Conservation (phyloP, 2,797 vertebrate genomes). For the Tiaroga cobitis region DNA sequence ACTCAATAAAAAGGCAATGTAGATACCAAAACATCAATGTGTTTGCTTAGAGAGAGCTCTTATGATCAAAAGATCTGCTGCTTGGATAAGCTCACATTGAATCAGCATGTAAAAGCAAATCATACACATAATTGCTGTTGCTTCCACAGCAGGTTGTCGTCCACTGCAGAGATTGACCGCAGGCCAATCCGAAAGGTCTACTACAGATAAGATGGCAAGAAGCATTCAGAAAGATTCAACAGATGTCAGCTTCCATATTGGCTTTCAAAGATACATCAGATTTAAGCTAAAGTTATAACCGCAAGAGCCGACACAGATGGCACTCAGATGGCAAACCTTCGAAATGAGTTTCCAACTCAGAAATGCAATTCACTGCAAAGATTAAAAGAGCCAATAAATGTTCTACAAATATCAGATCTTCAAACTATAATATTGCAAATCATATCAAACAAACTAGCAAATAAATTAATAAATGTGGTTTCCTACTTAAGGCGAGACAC, state of each 20-base stretch:
- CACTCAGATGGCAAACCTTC: slow-evolving; percentile 12
- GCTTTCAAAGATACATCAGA: slow-evolving; percentile 20
- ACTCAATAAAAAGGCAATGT: background rate
- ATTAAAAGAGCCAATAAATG: slow-evolving; percentile 20
- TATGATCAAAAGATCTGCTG: slow-evolving; percentile 12
- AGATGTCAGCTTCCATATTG: slow-evolving; percentile 25
- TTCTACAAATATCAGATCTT: slow-evolving; percentile 18
- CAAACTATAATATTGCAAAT: background rate
- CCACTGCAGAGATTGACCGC: background rate
- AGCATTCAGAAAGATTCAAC: slow-evolving; percentile 26
- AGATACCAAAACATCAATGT: slow-evolving; percentile 16
- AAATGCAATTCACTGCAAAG: slow-evolving; percentile 33
- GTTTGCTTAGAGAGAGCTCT: slow-evolving; percentile 45
- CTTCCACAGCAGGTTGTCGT: slow-evolving; percentile 31
- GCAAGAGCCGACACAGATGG: slow-evolving; percentile 23
- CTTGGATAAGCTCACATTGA: slow-evolving; percentile 3
- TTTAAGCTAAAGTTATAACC: slow-evolving; percentile 30
- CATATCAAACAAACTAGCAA: too few species aligned
- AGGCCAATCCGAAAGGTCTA: slow-evolving; percentile 24
- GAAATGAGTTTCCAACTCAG: slow-evolving; percentile 23
- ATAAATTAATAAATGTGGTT: too few species aligned
- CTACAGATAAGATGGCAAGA: slow-evolving; percentile 11
- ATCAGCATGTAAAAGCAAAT: slow-evolving; percentile 3
- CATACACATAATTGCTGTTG: slow-evolving; percentile 15
- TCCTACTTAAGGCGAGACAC: too few species aligned